Base-by-base conservation (phyloP, 2,888 invertebrate species). In the Megamerina dolium region DNA sequence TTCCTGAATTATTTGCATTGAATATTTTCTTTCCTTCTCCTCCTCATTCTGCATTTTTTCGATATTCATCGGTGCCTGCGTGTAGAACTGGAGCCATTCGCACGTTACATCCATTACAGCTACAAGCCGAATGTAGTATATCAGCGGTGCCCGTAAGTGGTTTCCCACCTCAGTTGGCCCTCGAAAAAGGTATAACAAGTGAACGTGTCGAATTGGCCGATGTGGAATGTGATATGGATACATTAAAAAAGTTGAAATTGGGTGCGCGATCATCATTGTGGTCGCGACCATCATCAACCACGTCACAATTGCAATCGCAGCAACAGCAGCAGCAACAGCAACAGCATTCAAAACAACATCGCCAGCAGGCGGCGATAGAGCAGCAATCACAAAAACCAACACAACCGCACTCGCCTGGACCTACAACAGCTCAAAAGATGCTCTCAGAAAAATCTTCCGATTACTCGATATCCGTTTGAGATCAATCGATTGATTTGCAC, bases 391-490 rank as follows among this genome's bases (percentile, higher is more conserved):
- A 60, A 49, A 68, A 68, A 53, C 61, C 59, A 47, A 60, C 62
- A 29, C 62, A 60, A 42, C 63, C 56, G n/a, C 62, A 56, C 19
- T 59, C 61, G 14, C 57, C 57, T 9, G 63, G 68, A 48, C 70
- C 70, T 54, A 70, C 65, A 51, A 60, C 63, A 50, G 55, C 53
- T 37, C 64, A 60, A 48, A 75, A 75, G 56, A 74, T 77, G 55
- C 72, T 75, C 51, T 76, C 75, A 57, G 80, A 80, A 57, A 79
- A 81, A 57, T n/a, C n/a, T n/a, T 81, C 82, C 55, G 83, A 83
- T 71, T 83, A 83, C 66, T 83, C 83, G 48, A 83, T 83, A 72
- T 83, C 83, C 53, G 83, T 84, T 68, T 83, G 79, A 78, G 60
- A 54, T 41, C 41, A 23, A 23, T 23, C 8, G 10, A 10, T 23